Percentiles rank a stretch among this genome's conserved stretches.
These are phyloP conservation scores for Bombycilla garrulus DNA, from an alignment of 2,113 vertebrate species.

Conservation along the genomic window DNA sequence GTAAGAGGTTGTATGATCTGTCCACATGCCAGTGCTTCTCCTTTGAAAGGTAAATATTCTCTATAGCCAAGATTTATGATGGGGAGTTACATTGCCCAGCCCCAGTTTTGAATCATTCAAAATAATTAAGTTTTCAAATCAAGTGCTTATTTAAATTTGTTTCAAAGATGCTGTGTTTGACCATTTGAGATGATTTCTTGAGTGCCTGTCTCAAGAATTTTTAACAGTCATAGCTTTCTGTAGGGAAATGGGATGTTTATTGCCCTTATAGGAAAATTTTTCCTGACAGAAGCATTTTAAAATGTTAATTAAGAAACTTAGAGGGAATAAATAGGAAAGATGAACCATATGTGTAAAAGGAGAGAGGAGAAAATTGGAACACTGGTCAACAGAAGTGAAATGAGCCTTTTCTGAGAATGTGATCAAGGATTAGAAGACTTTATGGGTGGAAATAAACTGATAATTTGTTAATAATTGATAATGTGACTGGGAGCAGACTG, in stretches of 20 bases:
- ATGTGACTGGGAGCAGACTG: background rate
- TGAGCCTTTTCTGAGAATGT: background rate
- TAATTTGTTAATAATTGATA: background rate
- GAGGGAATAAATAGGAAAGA: slow-evolving; percentile 1
- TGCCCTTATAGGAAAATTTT: background rate
- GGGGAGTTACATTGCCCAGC: background rate
- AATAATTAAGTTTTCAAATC: background rate
- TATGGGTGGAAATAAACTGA: background rate
- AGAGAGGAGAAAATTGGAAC: background rate
- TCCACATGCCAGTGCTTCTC: background rate
- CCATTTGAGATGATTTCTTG: background rate
- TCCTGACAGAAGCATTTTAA: background rate
- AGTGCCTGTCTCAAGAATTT: background rate
- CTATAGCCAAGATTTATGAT: background rate
- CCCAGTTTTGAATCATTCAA: background rate
- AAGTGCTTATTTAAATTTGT: background rate
- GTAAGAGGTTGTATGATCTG: background rate
- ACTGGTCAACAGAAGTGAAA: background rate
- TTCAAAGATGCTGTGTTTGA: background rate
- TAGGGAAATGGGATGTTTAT: background rate
- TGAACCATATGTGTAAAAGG: background rate
- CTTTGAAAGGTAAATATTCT: background rate
- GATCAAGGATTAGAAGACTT: background rate
- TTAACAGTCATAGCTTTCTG: background rate
- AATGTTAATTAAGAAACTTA: slow-evolving; percentile 31